Conservation (phyloP, 2,113 vertebrate genomes). For the Corythaixoides concolor region DNA sequence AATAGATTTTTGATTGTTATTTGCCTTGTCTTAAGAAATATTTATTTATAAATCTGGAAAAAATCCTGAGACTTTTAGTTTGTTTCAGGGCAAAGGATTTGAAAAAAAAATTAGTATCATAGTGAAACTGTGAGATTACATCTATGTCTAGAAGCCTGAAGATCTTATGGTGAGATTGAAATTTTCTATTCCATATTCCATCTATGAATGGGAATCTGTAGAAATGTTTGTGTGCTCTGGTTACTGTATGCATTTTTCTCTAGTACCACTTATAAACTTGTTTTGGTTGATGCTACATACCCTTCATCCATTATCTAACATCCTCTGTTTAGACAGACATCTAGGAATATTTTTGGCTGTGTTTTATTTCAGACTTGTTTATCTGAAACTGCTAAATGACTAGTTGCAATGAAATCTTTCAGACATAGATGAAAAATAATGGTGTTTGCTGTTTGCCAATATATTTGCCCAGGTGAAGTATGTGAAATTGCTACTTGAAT, state of each 20-base stretch:
- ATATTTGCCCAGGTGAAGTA: background rate
- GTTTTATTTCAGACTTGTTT: background rate
- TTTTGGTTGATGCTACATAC: background rate
- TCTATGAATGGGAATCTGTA: background rate
- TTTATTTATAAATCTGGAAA: background rate
- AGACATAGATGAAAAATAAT: background rate
- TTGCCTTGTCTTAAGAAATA: background rate
- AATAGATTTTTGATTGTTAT: background rate
- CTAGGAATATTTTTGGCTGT: background rate
- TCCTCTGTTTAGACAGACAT: background rate
- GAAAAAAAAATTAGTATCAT: background rate
- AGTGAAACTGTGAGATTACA: background rate
- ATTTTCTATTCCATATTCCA: background rate
- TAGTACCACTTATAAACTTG: background rate
- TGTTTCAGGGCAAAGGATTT: background rate
- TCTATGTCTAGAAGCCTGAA: background rate
- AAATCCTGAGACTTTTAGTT: background rate
- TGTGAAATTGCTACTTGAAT: background rate
- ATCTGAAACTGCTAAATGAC: background rate
- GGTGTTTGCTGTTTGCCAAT: background rate
- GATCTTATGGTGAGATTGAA: background rate
- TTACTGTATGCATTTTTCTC: background rate
- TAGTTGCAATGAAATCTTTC: background rate
- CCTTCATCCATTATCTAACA: background rate
- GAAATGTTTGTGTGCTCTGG: background rate